Evolutionary conservation across 2,888 invertebrate genomes (phyloP).

Genomic region (Anodontia alba): DNA sequence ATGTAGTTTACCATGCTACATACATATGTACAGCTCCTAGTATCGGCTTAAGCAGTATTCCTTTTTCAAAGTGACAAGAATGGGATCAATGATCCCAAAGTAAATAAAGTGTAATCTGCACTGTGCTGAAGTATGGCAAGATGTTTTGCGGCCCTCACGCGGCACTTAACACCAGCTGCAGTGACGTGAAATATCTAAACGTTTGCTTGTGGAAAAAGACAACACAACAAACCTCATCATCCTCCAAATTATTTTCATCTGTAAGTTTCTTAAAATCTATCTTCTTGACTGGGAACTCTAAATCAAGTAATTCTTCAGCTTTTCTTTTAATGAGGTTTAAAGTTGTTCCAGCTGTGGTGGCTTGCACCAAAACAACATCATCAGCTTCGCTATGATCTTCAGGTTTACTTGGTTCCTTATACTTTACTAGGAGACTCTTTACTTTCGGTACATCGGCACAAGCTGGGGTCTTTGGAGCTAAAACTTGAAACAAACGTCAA

Average conservation of each 20-base stretch:
- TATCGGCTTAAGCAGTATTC: no score
- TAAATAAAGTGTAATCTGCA: no score
- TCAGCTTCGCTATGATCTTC: not conserved
- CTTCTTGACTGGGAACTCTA: not conserved
- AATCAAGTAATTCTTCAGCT: not conserved
- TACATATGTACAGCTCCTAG: no score
- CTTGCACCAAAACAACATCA: not conserved
- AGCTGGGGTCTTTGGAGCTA: not conserved
- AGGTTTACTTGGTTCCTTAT: not conserved
- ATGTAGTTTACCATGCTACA: no score
- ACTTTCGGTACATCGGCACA: not conserved
- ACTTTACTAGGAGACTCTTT: not conserved
- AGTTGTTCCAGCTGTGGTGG: not conserved
- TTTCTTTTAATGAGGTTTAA: not conserved
- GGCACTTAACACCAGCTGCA: no score
- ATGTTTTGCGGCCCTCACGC: no score
- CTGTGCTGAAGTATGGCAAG: no score
- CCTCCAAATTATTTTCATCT: not conserved
- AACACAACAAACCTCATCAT: constrained; percentile 6
- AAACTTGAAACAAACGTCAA: no score
- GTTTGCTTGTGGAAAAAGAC: no score
- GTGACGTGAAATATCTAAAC: no score
- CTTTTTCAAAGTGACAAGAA: no score
- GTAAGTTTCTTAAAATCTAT: not conserved
- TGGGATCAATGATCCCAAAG: no score